Conservation (phyloP, 2,888 invertebrate species). For the Campaea margaritaria region DNA sequence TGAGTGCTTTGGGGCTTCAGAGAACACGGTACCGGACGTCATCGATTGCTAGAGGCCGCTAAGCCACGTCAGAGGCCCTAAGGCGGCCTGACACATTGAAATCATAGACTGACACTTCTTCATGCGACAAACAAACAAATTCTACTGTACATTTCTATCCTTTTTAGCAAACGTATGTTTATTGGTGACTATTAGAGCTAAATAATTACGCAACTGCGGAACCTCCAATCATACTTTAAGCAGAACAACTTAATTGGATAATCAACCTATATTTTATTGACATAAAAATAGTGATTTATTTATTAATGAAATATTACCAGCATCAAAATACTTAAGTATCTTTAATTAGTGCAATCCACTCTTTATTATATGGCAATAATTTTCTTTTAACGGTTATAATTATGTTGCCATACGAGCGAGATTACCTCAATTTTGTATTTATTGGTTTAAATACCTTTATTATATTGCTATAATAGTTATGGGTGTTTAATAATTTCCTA, state of each 20-base stretch:
- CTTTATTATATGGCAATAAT: constrained; percentile 29
- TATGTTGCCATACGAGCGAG: constrained; percentile 21
- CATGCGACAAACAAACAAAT: no score
- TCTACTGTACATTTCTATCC: no score
- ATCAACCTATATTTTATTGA: constrained; percentile 24
- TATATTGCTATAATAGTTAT: constrained; percentile 35
- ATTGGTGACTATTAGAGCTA: neutral
- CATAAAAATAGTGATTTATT: constrained; percentile 22
- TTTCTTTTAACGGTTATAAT: constrained; percentile 28
- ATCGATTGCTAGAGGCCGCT: no score
- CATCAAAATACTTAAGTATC: constrained; percentile 23
- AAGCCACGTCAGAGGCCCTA: no score
- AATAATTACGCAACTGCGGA: no score
- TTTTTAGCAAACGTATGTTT: no score
- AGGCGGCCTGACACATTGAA: no score
- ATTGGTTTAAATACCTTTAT: constrained; percentile 38
- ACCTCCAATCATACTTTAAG: neutral
- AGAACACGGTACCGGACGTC: no score
- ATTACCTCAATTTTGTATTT: constrained; percentile 36
- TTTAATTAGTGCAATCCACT: constrained; percentile 27
- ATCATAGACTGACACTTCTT: no score
- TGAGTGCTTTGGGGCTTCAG: no score
- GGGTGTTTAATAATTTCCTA: constrained; percentile 56
- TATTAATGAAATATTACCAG: constrained; percentile 19
- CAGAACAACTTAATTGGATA: constrained; percentile 8